Percentiles rank a stretch among this genome's conserved stretches.
Conservation (phyloP, 2,797 vertebrate genomes). For the Amniataba percoides region DNA sequence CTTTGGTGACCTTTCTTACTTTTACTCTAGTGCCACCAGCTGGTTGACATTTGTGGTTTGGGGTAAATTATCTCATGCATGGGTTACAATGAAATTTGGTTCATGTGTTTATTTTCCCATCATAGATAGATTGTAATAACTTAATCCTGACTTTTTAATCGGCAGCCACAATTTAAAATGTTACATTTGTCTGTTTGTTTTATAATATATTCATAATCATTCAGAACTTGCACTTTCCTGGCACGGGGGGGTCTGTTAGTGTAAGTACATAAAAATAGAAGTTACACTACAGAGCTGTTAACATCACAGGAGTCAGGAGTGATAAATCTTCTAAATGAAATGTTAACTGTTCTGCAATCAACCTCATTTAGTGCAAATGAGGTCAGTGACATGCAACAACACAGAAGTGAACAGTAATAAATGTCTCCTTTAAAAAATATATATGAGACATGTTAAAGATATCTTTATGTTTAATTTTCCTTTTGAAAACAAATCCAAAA, state of each 20-base stretch:
- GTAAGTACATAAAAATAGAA: background rate
- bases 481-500: constrained; percentile 31
- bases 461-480: constrained; percentile 54
- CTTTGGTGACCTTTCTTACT: background rate
- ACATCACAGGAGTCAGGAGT: background rate
- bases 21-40: background rate
- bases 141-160: background rate
- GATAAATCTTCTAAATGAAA: background rate
- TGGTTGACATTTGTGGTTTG: background rate
- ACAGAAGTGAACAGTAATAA: background rate
- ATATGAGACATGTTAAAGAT: constrained; percentile 10
- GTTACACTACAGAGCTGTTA: background rate
- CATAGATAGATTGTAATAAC: background rate
- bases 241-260: background rate
- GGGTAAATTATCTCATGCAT: background rate
- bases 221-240: background rate
- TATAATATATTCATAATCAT: no score
- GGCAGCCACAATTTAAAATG: background rate
- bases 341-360: background rate
- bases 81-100: background rate
- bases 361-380: no score
- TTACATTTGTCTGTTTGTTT: no score
- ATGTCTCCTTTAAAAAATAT: background rate
- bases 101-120: background rate
- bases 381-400: background rate